These are phyloP conservation scores for Drosophila pruinosa DNA, from an alignment of 1,140 invertebrate species.

Conservation along the genomic window DNA sequence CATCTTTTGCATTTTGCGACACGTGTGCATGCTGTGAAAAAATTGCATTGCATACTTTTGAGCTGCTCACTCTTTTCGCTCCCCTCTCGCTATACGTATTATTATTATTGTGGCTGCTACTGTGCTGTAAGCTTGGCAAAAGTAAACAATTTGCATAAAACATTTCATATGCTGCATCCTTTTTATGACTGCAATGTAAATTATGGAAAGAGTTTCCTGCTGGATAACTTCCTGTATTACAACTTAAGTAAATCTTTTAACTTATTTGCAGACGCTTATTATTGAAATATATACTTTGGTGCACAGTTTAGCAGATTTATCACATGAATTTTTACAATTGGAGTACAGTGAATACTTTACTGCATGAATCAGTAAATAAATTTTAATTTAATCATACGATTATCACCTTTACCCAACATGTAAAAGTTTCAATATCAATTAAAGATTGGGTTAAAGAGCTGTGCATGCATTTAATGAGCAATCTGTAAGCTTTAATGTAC, in stretches of 20 bases:
- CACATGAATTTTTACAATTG: too few species aligned
- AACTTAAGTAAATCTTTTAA: slow-evolving; percentile 25
- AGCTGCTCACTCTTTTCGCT: slow-evolving; percentile 9
- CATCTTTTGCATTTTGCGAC: slow-evolving; percentile 24
- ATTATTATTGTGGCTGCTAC: slow-evolving; percentile 7
- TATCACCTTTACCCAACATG: background rate
- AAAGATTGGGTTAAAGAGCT: background rate
- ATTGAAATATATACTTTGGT: background rate
- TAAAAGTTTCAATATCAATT: too few species aligned
- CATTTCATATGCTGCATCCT: slow-evolving; percentile 54
- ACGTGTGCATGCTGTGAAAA: slow-evolving; percentile 44
- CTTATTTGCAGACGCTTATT: background rate
- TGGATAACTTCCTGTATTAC: slow-evolving; percentile 13
- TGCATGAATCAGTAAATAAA: too few species aligned
- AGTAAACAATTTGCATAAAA: slow-evolving; percentile 73
- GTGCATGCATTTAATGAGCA: slow-evolving; percentile 14
- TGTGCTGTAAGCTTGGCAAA: slow-evolving; percentile 37
- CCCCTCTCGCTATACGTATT: background rate
- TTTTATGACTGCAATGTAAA: slow-evolving; percentile 37
- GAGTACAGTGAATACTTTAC: too few species aligned
- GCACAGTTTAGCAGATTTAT: background rate
- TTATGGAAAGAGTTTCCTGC: slow-evolving; percentile 45
- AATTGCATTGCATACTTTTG: slow-evolving; percentile 53
- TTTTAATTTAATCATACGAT: background rate
- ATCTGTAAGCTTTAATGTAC: slow-evolving; percentile 40